Evolutionary conservation across 2,797 vertebrate species (phyloP), one percentile per base, ranked within the genome.

Genomic region (Salarias fasciatus): DNA sequence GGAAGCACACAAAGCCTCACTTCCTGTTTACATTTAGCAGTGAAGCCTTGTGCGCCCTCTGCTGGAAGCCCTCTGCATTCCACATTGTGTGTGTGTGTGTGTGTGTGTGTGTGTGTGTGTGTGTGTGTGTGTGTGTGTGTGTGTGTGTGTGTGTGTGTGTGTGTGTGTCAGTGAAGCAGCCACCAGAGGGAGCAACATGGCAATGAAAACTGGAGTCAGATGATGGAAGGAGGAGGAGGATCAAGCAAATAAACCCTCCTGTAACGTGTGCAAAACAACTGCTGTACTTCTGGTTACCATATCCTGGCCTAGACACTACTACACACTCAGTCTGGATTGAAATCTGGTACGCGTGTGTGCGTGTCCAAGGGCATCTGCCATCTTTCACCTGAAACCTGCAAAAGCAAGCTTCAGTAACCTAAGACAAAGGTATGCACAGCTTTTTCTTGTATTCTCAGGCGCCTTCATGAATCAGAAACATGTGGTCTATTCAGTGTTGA

Each of bases 191-290:
- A 67, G 88, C 80, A 80, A 64, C 70, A 82, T 63, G 86, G 79
- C 74, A 85, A 79, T 80, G 54, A 90, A 80, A 91, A 90, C 83
- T 81, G 79, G 82, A 84, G 64, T 71, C 84, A 87, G 57, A 90
- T 57, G 75, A 90, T 48, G 75, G 55, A 53, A 90, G 78, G 81
- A 38, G 36, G 36, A 38, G 36, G 36, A 90, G 87, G 56, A 80
- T 80, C 53, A 55, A 65, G 78, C 66, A 77, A 75, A 85, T 77
- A 85, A 87, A 82, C 62, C 69, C 67, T 63, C 70, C 29, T 65
- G 88, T 89, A 69, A 68, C 85, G 87, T 91, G 89, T 88, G 87
- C 86, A 92, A 90, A 91, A 78, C 80, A 80, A 87, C 82, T 86
- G 79, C 58, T 72, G 68, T 83, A 77, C 80, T 82, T 77, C 76